A percentile compares a stretch with the other conserved stretches of the same genome.
Evolutionary conservation across 2,888 invertebrate genomes (phyloP).

Genomic region (Diarsia mendica): DNA sequence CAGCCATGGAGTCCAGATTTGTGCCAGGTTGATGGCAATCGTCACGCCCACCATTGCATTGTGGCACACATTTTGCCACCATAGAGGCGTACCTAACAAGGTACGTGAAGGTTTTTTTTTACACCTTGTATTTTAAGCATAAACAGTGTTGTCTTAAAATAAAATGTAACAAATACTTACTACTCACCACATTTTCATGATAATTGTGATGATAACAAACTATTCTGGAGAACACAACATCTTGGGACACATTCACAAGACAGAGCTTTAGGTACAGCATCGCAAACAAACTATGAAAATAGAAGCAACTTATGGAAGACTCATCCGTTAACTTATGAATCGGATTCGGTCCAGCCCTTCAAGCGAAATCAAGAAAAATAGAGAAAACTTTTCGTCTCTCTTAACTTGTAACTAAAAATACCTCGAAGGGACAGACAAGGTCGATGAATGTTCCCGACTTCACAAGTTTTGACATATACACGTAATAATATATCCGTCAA

Average conservation of each 20-base stretch:
- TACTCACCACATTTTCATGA: too few relatives aligned
- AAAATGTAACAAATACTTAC: too few relatives aligned
- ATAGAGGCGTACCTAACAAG: too few relatives aligned
- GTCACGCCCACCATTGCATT: too few relatives aligned
- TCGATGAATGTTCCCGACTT: slow-evolving; percentile 11
- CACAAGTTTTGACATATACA: slow-evolving; percentile 7
- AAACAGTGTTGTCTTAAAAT: too few relatives aligned
- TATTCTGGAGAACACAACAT: too few relatives aligned
- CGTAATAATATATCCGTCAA: slow-evolving; percentile 23
- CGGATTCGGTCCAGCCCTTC: neutral
- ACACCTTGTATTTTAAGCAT: too few relatives aligned
- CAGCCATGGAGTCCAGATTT: too few relatives aligned
- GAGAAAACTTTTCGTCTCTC: slow-evolving; percentile 18
- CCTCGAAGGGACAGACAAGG: slow-evolving; percentile 16
- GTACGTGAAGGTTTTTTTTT: too few relatives aligned
- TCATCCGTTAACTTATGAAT: slow-evolving; percentile 9
- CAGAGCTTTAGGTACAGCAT: neutral
- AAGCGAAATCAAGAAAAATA: slow-evolving; percentile 9
- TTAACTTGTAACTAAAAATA: slow-evolving; percentile 34
- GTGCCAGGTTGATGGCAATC: too few relatives aligned
- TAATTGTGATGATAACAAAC: too few relatives aligned
- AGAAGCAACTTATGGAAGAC: slow-evolving; percentile 5
- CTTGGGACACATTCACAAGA: neutral
- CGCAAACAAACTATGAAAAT: neutral
- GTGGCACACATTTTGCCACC: too few relatives aligned